Evolutionary conservation across 2,113 vertebrate species (phyloP).

Genomic region (Pseudorasbora parva): DNA sequence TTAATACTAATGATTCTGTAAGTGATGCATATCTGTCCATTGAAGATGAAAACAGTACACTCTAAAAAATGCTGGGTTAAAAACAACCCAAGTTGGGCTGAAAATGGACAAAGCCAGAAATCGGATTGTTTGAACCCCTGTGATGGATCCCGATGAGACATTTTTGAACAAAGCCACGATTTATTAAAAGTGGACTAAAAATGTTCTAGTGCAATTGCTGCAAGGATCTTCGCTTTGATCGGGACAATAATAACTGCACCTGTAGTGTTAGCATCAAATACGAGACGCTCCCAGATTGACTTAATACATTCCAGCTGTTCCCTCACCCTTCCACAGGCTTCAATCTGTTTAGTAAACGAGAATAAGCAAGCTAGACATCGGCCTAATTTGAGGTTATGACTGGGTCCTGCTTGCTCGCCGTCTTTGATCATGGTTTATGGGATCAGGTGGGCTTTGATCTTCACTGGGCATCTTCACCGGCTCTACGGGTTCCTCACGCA

Average conservation of each 20-base stretch:
- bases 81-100: too few relatives aligned
- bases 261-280: not conserved
- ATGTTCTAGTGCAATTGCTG: not conserved
- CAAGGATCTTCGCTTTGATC: slow-evolving; percentile 15
- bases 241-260: slow-evolving; percentile 27
- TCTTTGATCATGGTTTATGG: slow-evolving; percentile 65
- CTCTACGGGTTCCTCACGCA: slow-evolving; percentile 27
- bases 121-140: too few relatives aligned
- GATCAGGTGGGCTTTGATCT: slow-evolving; percentile 62
- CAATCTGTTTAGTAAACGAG: slow-evolving; percentile 37
- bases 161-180: not conserved
- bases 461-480: slow-evolving; percentile 52
- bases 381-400: slow-evolving; percentile 63
- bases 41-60: not conserved
- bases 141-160: not conserved
- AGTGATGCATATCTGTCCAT: not conserved
- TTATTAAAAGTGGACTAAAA: not conserved
- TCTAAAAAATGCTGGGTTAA: too few relatives aligned
- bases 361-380: slow-evolving; percentile 29
- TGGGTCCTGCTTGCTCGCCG: slow-evolving; percentile 35
- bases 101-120: too few relatives aligned
- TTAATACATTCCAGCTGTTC: slow-evolving; percentile 23
- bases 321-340: slow-evolving; percentile 28
- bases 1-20: not conserved
- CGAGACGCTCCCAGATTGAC: not conserved